Conservation (phyloP, 2,888 invertebrate species). For the Alsophila aescularia region DNA sequence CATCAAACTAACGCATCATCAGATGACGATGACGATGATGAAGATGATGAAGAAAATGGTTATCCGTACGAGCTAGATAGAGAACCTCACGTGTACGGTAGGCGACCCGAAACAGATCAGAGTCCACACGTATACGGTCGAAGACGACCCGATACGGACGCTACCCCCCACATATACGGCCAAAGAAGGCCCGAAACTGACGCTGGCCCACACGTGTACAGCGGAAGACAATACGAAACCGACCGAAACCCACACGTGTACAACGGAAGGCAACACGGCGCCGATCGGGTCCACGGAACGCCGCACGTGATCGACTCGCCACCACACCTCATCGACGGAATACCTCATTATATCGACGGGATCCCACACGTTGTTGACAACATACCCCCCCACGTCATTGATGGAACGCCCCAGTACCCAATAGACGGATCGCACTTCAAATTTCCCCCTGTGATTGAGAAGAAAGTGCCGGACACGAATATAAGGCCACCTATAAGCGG, state of each 20-base stretch:
- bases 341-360: conserved; percentile 25
- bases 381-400: conserved; percentile 23
- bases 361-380: conserved; percentile 19
- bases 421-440: conserved; percentile 24
- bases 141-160: conserved; percentile 5
- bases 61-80: conserved; percentile 23
- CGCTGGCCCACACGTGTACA: conserved; percentile 18
- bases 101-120: conserved; percentile 5
- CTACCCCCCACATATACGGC: conserved; percentile 31
- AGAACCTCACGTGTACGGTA: conserved; percentile 24
- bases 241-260: not conserved
- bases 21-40: conserved; percentile 23
- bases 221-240: conserved; percentile 17
- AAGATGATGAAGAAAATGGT: conserved; percentile 11
- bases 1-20: conserved; percentile 15
- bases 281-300: conserved; percentile 11
- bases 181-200: conserved; percentile 13
- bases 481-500: conserved; percentile 51
- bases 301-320: conserved; percentile 24
- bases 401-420: conserved; percentile 13
- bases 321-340: conserved; percentile 30
- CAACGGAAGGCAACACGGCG: no score
- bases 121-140: conserved; percentile 18
- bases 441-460: conserved; percentile 22
- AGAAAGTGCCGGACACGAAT: conserved; percentile 30